These are phyloP conservation scores for Archips crataeganus DNA, from an alignment of 2,888 invertebrate genomes.

Conservation along the genomic window DNA sequence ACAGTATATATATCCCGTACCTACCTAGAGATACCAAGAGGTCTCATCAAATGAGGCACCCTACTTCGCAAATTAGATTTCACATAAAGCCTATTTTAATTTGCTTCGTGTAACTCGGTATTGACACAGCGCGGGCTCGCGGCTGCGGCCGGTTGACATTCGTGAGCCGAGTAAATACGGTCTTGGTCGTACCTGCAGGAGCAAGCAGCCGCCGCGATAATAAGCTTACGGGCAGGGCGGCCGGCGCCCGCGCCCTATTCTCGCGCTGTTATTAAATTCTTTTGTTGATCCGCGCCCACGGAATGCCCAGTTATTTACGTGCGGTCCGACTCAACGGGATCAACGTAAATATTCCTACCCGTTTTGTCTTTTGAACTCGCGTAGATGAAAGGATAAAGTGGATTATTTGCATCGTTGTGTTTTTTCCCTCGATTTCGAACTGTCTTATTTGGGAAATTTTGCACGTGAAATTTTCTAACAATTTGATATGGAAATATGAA, in stretches of 20 bases:
- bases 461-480: constrained; percentile 57
- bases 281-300: constrained; percentile 70
- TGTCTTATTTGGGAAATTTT: constrained; percentile 43
- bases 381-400: constrained; percentile 62
- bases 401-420: constrained; percentile 66
- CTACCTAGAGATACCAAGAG: constrained; percentile 52
- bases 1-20: background rate
- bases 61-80: constrained; percentile 84
- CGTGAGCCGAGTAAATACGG: constrained; percentile 74
- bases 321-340: constrained; percentile 69
- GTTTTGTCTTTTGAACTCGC: constrained; percentile 70
- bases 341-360: constrained; percentile 69
- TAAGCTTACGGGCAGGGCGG: constrained; percentile 75
- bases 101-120: constrained; percentile 75
- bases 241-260: constrained; percentile 59
- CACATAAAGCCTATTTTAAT: constrained; percentile 85
- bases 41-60: constrained; percentile 69
- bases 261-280: constrained; percentile 81
- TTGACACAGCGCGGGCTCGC: constrained; percentile 64
- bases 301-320: constrained; percentile 77
- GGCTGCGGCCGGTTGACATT: constrained; percentile 72
- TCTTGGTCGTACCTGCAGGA: constrained; percentile 55
- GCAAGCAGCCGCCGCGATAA: constrained; percentile 67
- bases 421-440: constrained; percentile 45
- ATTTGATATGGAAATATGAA: constrained; percentile 60